A percentile compares a stretch with the other conserved stretches of the same genome.
phyloP scores from a whole-genome alignment of 2,113 vertebrate species.

The Brachyhypopomus occidentalis region DNA sequence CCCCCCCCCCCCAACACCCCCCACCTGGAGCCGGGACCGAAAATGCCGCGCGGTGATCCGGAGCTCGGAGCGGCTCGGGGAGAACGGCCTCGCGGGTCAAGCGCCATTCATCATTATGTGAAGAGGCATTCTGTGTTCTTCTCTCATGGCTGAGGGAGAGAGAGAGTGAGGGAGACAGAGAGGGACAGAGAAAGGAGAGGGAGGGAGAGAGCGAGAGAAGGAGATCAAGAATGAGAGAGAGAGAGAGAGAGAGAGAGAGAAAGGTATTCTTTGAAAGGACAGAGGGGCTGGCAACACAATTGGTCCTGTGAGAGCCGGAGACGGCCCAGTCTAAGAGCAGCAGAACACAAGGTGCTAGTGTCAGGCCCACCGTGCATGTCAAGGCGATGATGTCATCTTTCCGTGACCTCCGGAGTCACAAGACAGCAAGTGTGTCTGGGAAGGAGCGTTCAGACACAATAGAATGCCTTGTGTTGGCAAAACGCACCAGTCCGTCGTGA shows the following conservation, averaged over 20 bases:
- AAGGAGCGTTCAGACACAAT: conserved; percentile 85
- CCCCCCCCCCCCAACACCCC: conserved; percentile 47
- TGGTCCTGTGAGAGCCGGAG: conserved; percentile 75
- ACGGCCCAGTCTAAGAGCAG: conserved; percentile 57
- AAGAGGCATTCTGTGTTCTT: conserved; percentile 92
- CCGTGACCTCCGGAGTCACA: conserved; percentile 79
- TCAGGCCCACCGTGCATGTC: conserved; percentile 88
- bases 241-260: conserved; percentile 62
- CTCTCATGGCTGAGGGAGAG: conserved; percentile 80
- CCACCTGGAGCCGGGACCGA: background rate
- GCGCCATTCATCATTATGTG: conserved; percentile 96
- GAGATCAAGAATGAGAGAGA: conserved; percentile 55
- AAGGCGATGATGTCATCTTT: conserved; percentile 90
- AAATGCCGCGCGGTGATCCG: conserved; percentile 69
- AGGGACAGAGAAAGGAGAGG: conserved; percentile 60
- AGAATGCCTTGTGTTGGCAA: conserved; percentile 83
- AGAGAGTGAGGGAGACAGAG: conserved; percentile 64
- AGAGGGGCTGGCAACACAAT: conserved; percentile 80
- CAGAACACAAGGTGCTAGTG: conserved; percentile 95
- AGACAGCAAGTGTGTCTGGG: conserved; percentile 89
- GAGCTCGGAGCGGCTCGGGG: conserved; percentile 81
- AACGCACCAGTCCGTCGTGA: conserved; percentile 89
- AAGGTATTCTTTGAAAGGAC: conserved; percentile 86
- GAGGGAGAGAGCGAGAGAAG: conserved; percentile 64
- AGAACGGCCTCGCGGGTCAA: conserved; percentile 85